Percentiles rank a stretch among this genome's conserved stretches.
These are phyloP conservation scores for Argyra leucocephala DNA, from an alignment of 2,888 invertebrate genomes.

Conservation along the genomic window DNA sequence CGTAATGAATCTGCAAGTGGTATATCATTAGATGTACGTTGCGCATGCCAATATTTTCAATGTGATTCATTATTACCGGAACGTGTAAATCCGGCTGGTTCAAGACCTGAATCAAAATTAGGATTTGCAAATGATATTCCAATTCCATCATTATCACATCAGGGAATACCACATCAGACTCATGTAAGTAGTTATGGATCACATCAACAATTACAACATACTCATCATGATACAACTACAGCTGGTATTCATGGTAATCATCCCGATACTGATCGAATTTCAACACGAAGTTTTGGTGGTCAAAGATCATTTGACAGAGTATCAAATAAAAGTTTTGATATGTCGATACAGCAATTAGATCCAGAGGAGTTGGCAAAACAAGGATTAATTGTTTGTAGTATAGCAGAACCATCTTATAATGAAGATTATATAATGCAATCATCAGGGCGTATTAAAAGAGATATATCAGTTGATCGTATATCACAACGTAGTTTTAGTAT, in stretches of 20 bases:
- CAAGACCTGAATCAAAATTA: slow-evolving; percentile 55
- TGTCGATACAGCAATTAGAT: slow-evolving; percentile 30
- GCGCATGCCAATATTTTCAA: slow-evolving; percentile 77
- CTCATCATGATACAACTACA: slow-evolving; percentile 12
- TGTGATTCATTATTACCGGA: slow-evolving; percentile 70
- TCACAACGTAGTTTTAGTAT: slow-evolving; percentile 30
- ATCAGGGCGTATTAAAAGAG: slow-evolving; percentile 29
- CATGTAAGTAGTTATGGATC: slow-evolving; percentile 31
- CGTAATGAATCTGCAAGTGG: slow-evolving; percentile 62
- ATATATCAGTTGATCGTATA: slow-evolving; percentile 35
- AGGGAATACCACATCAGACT: slow-evolving; percentile 21
- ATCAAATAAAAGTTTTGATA: slow-evolving; percentile 25
- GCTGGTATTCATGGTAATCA: slow-evolving; percentile 2
- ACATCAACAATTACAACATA: slow-evolving; percentile 19
- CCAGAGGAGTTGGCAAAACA: slow-evolving; percentile 35
- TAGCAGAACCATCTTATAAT: slow-evolving; percentile 34
- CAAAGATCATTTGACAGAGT: slow-evolving; percentile 22
- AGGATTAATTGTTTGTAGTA: slow-evolving; percentile 38
- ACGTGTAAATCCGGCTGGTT: slow-evolving; percentile 57
- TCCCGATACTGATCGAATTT: slow-evolving; percentile 28
- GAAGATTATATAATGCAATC: neutral
- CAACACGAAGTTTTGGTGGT: slow-evolving; percentile 29
- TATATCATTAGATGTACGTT: slow-evolving; percentile 69
- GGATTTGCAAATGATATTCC: slow-evolving; percentile 42
- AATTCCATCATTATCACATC: slow-evolving; percentile 33